These are phyloP conservation scores for Pollachius pollachius DNA, from an alignment of 2,113 vertebrate genomes.

Conservation along the genomic window DNA sequence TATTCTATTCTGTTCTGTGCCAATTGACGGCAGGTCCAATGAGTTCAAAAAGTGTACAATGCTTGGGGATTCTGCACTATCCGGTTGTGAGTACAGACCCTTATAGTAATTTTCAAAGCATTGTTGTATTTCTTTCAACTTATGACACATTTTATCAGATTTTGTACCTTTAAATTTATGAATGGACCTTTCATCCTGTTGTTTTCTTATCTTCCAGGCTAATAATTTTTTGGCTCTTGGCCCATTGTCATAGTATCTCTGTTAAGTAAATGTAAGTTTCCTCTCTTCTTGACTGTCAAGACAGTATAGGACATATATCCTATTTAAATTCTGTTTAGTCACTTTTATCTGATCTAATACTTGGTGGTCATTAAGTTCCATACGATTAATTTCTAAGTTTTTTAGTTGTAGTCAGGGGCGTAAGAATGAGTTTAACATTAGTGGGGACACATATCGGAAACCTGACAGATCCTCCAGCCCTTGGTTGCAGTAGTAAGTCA, in stretches of 20 bases:
- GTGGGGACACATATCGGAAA: no score
- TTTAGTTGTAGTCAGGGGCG: no score
- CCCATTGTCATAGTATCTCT: constrained; percentile 20
- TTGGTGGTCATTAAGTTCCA: background rate
- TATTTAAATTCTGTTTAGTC: constrained; percentile 1
- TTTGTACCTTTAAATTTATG: background rate
- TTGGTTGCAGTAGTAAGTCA: no score
- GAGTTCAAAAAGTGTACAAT: background rate
- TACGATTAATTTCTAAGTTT: no score
- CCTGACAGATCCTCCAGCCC: no score
- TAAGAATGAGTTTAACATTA: no score
- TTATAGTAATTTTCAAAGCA: background rate
- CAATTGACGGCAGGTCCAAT: constrained; percentile 5
- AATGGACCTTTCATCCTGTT: constrained; percentile 2
- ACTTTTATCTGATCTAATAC: background rate
- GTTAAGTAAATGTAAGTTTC: constrained; percentile 14
- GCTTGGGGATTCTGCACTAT: background rate
- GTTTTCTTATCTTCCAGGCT: constrained; percentile 11
- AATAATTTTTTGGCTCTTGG: constrained; percentile 6
- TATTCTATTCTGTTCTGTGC: constrained; percentile 3
- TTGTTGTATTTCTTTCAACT: background rate
- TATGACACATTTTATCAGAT: background rate
- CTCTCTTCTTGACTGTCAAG: constrained; percentile 23
- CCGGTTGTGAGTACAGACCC: background rate
- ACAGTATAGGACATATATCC: no score